phyloP scores from a whole-genome alignment of 2,888 invertebrate genomes.

The Catocala fraxini region DNA sequence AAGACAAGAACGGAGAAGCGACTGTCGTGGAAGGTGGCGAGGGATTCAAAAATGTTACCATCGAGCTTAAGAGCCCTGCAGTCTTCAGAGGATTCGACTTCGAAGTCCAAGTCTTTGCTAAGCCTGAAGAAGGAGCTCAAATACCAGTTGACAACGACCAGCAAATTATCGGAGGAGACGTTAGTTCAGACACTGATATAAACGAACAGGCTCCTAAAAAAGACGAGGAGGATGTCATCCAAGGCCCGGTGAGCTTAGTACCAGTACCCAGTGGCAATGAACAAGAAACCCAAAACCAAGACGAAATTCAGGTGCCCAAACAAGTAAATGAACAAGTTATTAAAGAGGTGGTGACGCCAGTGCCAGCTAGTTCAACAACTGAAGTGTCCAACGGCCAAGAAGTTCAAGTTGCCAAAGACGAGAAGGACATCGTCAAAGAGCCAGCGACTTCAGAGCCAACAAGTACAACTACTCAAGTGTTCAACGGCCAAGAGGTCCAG shows the following conservation, averaged over 20 bases:
- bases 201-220: neutral
- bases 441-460: too few species aligned
- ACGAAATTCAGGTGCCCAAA: neutral
- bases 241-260: neutral
- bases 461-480: too few species aligned
- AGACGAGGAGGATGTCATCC: neutral
- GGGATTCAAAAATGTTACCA: conserved; percentile 71
- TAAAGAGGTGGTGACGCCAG: neutral
- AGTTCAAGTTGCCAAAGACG: neutral
- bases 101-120: conserved; percentile 68
- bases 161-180: neutral
- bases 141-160: neutral
- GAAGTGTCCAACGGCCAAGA: conserved; percentile 5
- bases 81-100: conserved; percentile 76
- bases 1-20: conserved; percentile 76
- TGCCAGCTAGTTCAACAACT: conserved; percentile 2
- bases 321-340: neutral
- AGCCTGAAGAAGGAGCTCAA: conserved; percentile 35
- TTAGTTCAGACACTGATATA: too few species aligned
- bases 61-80: conserved; percentile 77
- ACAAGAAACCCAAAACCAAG: neutral
- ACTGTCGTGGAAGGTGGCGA: conserved; percentile 73
- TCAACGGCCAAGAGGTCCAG: too few species aligned
- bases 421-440: too few species aligned
- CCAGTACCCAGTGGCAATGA: neutral